A percentile compares a stretch with the other conserved stretches of the same genome.
Conservation (phyloP, 2,888 invertebrate genomes). For the Ceramica pisi region DNA sequence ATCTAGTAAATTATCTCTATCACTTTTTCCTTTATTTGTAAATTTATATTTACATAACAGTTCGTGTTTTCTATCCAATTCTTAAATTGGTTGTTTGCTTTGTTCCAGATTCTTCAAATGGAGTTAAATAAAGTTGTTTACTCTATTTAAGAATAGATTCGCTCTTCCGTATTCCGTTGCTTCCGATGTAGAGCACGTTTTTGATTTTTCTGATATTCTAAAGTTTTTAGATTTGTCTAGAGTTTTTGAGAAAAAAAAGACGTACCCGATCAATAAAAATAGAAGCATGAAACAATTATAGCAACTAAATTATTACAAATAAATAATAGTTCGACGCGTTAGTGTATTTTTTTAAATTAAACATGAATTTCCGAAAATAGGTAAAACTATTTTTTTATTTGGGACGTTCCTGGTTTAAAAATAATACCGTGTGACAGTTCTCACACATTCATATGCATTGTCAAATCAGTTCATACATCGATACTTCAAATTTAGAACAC, state of each 20-base stretch:
- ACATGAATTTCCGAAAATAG: neutral
- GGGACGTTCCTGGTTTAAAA: neutral
- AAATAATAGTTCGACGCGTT: no score
- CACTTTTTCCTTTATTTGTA: slow-evolving; percentile 20
- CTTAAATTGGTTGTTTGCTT: slow-evolving; percentile 39
- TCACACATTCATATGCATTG: slow-evolving; percentile 70
- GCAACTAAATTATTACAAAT: no score
- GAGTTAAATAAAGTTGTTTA: slow-evolving; percentile 43
- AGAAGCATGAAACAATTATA: no score
- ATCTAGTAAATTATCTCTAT: slow-evolving; percentile 23
- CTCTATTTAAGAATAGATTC: slow-evolving; percentile 45
- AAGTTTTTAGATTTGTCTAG: slow-evolving; percentile 15
- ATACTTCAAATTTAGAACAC: slow-evolving; percentile 75
- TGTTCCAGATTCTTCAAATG: slow-evolving; percentile 52
- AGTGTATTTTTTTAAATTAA: no score
- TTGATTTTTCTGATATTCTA: slow-evolving; percentile 22
- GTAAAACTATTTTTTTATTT: neutral
- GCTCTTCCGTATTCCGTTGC: slow-evolving; percentile 53
- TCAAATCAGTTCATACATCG: slow-evolving; percentile 74
- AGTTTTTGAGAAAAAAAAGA: neutral
- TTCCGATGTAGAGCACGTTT: slow-evolving; percentile 54
- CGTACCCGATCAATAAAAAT: no score
- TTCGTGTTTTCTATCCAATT: slow-evolving; percentile 39
- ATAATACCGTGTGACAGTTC: slow-evolving; percentile 60
- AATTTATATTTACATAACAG: slow-evolving; percentile 32